Conservation (phyloP, 37 sponge, comb jelly and placozoan genomes). For the Eunapius fragilis region DNA sequence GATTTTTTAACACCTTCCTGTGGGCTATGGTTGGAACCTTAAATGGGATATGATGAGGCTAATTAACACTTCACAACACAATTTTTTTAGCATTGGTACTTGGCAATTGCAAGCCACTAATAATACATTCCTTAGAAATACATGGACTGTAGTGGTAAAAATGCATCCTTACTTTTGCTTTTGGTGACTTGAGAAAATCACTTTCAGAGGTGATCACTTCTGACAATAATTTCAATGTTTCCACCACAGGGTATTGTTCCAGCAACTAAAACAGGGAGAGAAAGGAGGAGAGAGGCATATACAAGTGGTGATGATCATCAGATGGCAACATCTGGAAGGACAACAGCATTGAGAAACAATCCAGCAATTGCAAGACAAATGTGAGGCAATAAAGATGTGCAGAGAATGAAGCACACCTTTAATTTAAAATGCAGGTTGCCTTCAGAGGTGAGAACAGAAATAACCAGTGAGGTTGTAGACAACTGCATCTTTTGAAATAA, state of each 20-base stretch:
- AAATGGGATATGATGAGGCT: too few species aligned
- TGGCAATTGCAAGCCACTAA: too few species aligned
- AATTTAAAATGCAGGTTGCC: background rate
- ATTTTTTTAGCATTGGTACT: too few species aligned
- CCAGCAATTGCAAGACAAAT: too few species aligned
- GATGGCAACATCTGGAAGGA: background rate
- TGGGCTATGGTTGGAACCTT: too few species aligned
- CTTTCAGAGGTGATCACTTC: background rate
- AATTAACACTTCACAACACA: too few species aligned
- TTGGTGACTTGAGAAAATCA: background rate
- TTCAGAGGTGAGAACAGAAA: background rate
- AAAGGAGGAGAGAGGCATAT: background rate
- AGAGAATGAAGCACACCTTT: background rate
- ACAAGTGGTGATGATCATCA: background rate
- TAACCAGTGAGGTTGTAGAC: background rate
- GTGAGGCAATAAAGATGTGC: background rate
- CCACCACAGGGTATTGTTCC: constrained; percentile 3
- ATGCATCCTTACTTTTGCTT: constrained; percentile 1
- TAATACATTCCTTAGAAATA: too few species aligned
- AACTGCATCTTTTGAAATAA: background rate
- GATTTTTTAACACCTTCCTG: too few species aligned
- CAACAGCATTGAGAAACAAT: too few species aligned
- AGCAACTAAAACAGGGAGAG: background rate
- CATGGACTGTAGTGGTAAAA: background rate
- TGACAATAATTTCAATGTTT: background rate